Percentiles rank a stretch among this genome's conserved stretches.
Evolutionary conservation across 2,888 invertebrate species (phyloP).

Genomic region (Drosophila eohydei): DNA sequence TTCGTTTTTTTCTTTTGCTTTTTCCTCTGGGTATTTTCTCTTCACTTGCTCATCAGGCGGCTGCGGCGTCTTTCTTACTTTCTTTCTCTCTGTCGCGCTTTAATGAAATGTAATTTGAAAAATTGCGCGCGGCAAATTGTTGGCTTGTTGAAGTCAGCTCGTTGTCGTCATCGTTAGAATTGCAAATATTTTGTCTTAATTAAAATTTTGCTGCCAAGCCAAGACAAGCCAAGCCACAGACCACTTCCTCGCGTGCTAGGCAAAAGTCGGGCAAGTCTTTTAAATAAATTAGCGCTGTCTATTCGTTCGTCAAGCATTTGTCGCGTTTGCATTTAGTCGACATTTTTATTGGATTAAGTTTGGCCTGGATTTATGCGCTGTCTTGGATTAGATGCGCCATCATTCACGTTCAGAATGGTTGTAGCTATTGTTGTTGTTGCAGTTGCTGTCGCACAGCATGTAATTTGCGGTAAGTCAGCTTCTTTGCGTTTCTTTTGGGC

Average conservation of each 20-base stretch:
- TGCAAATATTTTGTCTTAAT: slow-evolving; percentile 77
- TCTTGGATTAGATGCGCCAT: slow-evolving; percentile 66
- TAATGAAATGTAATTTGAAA: slow-evolving; percentile 79
- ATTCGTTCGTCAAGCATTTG: slow-evolving; percentile 73
- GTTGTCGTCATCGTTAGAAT: slow-evolving; percentile 60
- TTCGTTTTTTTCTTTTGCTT: slow-evolving; percentile 37
- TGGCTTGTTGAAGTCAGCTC: slow-evolving; percentile 51
- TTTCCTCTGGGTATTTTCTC: slow-evolving; percentile 15
- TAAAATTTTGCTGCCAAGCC: slow-evolving; percentile 59
- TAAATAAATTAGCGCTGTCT: slow-evolving; percentile 73
- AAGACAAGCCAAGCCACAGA: not conserved
- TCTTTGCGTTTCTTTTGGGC: slow-evolving; percentile 34
- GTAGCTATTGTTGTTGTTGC: slow-evolving; percentile 11
- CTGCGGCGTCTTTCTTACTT: slow-evolving; percentile 20
- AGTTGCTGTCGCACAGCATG: slow-evolving; percentile 58
- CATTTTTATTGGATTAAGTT: slow-evolving; percentile 77
- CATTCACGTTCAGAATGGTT: slow-evolving; percentile 52
- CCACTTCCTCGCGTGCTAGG: slow-evolving; percentile 2
- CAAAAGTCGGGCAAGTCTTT: slow-evolving; percentile 69
- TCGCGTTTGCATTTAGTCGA: slow-evolving; percentile 75
- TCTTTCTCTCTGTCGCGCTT: slow-evolving; percentile 41
- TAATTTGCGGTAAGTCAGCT: slow-evolving; percentile 68
- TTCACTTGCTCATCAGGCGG: slow-evolving; percentile 25
- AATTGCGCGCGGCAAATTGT: slow-evolving; percentile 74
- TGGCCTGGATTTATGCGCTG: slow-evolving; percentile 68